Base-by-base conservation (phyloP, 2,797 vertebrate genomes). In the Poeciliopsis turneri region DNA sequence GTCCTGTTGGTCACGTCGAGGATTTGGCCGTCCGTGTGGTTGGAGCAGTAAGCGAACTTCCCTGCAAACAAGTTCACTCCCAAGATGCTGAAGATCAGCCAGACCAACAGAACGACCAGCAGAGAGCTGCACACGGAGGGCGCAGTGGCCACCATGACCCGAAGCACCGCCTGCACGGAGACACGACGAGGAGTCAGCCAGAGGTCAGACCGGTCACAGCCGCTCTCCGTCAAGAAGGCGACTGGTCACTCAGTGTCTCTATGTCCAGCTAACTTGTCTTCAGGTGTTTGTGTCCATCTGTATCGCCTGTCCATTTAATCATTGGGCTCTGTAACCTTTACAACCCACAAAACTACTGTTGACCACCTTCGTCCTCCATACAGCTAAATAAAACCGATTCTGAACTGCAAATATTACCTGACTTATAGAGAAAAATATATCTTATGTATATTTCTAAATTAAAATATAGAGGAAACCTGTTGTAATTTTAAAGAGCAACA, bases 61-160 rank as follows among this genome's bases (percentile, higher is more conserved):
- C 98, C 98, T 0, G 97, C 97, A 9, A 99, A 99, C 79, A 99
- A 86, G 84, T 98, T 98, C 72, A 99, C 98, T 0, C 98, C 98
- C 97, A 98, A 97, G 87, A 99, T 98, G 70, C 70, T 97, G 95
- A 99, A 99, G 91, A 99, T 98, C 74, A 99, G 93, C 97, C 98
- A 99, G 94, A 99, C 98, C 90, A 98, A 98, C 74, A 99, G 94
- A 92, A 98, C 98, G 71, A 98, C 98, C 1, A 99, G 92, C 79
- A 99, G 90, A 57, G 99, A 97, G 0, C 98, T 98, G 92, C 98
- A 99, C 90, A 98, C 98, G 86, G 98, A 98, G 0, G 98, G 98
- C 79, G 98, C 97, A 36, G 97, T 49, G 18, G 70, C 70, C 97
- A 0, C 98, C 97, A 10, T 99, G 82, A 77, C 98, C 91, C 12